phyloP scores from a whole-genome alignment of 2,113 vertebrate species.

The Pituophis catenifer region DNA sequence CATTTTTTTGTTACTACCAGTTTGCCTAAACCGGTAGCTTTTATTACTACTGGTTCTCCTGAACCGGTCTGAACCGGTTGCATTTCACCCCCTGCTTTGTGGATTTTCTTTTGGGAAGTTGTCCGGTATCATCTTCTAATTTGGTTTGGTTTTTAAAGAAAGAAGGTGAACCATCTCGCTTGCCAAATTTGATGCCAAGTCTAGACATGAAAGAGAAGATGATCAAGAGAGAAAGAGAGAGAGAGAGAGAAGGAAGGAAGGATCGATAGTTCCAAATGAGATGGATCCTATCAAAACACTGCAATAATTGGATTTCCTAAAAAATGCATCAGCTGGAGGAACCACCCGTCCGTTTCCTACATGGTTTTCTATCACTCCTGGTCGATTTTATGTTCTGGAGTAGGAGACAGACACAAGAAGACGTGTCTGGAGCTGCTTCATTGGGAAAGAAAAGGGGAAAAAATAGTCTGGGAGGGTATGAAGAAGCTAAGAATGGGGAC shows the following conservation, averaged over 20 bases:
- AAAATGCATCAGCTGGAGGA: conserved; percentile 2
- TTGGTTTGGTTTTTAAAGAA: neutral
- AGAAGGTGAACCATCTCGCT: neutral
- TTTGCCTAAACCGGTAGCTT: too few relatives aligned
- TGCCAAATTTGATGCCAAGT: neutral
- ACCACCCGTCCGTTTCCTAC: neutral
- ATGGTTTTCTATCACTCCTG: neutral
- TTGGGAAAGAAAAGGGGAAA: neutral
- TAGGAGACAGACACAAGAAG: neutral
- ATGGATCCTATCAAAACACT: conserved; percentile 32
- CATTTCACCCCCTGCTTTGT: neutral
- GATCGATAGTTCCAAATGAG: conserved; percentile 25
- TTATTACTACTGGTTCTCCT: too few relatives aligned
- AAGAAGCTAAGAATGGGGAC: too few relatives aligned
- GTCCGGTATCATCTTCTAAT: neutral
- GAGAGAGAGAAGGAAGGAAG: neutral
- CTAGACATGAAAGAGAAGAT: neutral
- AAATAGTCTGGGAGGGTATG: too few relatives aligned
- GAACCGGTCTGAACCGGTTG: too few relatives aligned
- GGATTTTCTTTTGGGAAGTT: neutral
- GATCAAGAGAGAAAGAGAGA: neutral
- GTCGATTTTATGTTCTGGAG: neutral
- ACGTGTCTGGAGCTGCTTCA: neutral
- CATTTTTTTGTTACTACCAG: too few relatives aligned
- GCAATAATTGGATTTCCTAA: conserved; percentile 48